Evolutionary conservation across 1,140 invertebrate genomes (phyloP).

Genomic region (Nebria ingens): DNA sequence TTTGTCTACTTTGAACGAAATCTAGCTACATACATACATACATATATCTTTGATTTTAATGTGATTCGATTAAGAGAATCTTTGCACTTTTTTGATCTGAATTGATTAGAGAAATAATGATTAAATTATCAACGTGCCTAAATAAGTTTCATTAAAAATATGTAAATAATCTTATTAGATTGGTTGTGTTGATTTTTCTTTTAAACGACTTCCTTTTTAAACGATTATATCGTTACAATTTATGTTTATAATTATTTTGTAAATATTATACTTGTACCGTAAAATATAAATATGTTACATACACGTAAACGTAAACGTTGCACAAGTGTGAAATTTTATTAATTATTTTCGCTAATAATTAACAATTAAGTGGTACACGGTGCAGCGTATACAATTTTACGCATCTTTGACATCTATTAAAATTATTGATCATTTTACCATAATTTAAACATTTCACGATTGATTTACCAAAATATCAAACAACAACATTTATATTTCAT

Average conservation of each 20-base stretch:
- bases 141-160: slow-evolving; percentile 6
- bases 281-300: neutral
- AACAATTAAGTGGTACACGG: no score
- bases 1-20: neutral
- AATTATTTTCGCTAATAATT: neutral
- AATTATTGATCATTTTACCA: no score
- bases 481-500: no score
- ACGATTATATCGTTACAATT: neutral
- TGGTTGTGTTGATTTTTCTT: neutral
- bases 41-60: neutral
- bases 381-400: no score
- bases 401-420: no score
- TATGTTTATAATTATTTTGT: slow-evolving; percentile 4
- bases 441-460: no score
- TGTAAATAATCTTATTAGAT: slow-evolving; percentile 10
- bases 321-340: neutral
- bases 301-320: neutral
- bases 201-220: neutral
- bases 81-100: neutral
- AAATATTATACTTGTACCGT: neutral
- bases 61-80: neutral
- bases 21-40: no score
- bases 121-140: neutral
- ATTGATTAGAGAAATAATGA: neutral
- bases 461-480: no score